These are phyloP conservation scores for Octopus sinensis DNA, from an alignment of 1,140 invertebrate genomes.

Conservation along the genomic window DNA sequence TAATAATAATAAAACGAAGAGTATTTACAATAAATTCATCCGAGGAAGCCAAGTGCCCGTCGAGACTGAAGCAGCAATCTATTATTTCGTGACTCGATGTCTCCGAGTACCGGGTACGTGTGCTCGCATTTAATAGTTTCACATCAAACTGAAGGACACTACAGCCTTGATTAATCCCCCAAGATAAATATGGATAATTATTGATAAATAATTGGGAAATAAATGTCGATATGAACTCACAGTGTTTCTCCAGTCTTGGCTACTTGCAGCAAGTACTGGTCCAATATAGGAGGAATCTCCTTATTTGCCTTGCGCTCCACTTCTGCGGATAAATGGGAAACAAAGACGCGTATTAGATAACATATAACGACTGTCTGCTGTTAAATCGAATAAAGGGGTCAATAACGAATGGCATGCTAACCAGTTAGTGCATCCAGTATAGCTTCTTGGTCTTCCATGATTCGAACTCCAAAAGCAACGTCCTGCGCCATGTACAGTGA, in stretches of 20 bases:
- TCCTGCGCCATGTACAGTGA: constrained; percentile 3
- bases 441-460: constrained; percentile 52
- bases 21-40: too few relatives aligned
- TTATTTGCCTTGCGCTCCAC: constrained; percentile 79
- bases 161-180: too few relatives aligned
- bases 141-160: too few relatives aligned
- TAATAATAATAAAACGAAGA: too few relatives aligned
- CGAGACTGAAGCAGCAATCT: too few relatives aligned
- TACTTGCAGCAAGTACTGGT: constrained; percentile 85
- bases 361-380: background rate
- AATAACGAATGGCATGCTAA: constrained; percentile 24
- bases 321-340: constrained; percentile 58
- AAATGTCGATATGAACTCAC: constrained; percentile 35
- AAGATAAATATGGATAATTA: too few relatives aligned
- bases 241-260: constrained; percentile 91
- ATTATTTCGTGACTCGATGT: too few relatives aligned
- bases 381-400: background rate
- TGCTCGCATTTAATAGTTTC: too few relatives aligned
- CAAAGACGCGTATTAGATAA: background rate
- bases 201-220: too few relatives aligned
- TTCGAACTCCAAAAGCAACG: background rate
- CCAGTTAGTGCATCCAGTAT: constrained; percentile 48
- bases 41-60: too few relatives aligned
- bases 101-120: too few relatives aligned
- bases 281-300: constrained; percentile 78